phyloP scores from a whole-genome alignment of 2,888 invertebrate species.

The Meliscaeva auricollis region DNA sequence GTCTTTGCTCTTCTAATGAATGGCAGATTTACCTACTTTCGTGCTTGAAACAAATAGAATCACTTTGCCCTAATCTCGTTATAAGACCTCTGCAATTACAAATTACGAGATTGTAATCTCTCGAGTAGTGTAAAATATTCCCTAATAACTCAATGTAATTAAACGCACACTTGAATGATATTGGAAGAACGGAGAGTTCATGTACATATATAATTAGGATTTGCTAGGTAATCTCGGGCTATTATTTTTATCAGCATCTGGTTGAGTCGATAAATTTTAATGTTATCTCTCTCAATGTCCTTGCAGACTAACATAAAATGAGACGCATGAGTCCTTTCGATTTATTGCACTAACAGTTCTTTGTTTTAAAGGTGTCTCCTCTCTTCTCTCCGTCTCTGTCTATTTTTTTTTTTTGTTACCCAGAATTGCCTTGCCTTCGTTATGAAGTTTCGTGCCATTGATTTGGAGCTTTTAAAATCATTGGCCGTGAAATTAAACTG shows the following conservation, averaged over 20 bases:
- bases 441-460: background rate
- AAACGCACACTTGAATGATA: slow-evolving; percentile 13
- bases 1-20: background rate
- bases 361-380: background rate
- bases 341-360: background rate
- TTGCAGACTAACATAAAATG: background rate
- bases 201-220: slow-evolving; percentile 12
- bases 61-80: slow-evolving; percentile 1
- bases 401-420: too few species aligned
- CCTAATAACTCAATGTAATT: slow-evolving; percentile 8
- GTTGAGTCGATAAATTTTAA: slow-evolving; percentile 11
- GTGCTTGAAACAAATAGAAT: slow-evolving; percentile 21
- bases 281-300: slow-evolving; percentile 9
- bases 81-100: slow-evolving; percentile 24
- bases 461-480: slow-evolving; percentile 6
- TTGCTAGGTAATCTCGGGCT: slow-evolving; percentile 4
- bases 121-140: slow-evolving; percentile 13
- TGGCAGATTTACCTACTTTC: too few species aligned
- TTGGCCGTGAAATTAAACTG: slow-evolving; percentile 3
- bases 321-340: background rate
- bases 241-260: slow-evolving; percentile 16
- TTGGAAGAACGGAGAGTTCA: slow-evolving; percentile 19
- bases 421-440: background rate
- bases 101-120: slow-evolving; percentile 26
- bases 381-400: too few species aligned